These are phyloP conservation scores for Eilema griseolum DNA, from an alignment of 2,888 invertebrate genomes.

Conservation along the genomic window DNA sequence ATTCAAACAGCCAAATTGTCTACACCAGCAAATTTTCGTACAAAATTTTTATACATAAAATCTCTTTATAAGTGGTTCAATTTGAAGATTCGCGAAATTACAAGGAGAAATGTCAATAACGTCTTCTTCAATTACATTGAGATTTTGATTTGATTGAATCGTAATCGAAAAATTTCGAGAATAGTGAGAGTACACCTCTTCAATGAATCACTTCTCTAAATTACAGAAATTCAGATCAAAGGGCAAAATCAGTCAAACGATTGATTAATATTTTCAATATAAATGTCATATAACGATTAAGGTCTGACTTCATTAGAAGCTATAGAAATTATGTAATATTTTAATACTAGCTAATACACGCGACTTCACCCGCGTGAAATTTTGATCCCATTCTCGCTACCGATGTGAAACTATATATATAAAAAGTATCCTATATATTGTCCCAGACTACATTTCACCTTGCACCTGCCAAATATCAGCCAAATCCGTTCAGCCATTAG, in stretches of 20 bases:
- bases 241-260: neutral
- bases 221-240: conserved; percentile 10
- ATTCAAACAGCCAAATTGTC: no score
- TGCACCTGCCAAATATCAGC: no score
- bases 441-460: no score
- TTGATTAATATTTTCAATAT: conserved; percentile 8
- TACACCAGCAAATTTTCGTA: neutral
- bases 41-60: neutral
- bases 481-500: no score
- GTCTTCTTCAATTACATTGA: neutral
- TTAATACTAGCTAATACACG: no score
- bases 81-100: neutral
- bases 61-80: neutral
- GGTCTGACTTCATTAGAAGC: neutral
- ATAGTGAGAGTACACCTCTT: neutral
- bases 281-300: neutral
- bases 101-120: neutral
- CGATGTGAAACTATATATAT: no score
- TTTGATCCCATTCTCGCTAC: no score
- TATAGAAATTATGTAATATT: neutral
- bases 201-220: conserved; percentile 2
- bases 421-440: no score
- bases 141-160: conserved; percentile 11
- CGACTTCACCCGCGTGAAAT: no score
- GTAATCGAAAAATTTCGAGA: neutral